phyloP scores from a whole-genome alignment of 2,888 invertebrate species.

The Neoitamus cyanurus region DNA sequence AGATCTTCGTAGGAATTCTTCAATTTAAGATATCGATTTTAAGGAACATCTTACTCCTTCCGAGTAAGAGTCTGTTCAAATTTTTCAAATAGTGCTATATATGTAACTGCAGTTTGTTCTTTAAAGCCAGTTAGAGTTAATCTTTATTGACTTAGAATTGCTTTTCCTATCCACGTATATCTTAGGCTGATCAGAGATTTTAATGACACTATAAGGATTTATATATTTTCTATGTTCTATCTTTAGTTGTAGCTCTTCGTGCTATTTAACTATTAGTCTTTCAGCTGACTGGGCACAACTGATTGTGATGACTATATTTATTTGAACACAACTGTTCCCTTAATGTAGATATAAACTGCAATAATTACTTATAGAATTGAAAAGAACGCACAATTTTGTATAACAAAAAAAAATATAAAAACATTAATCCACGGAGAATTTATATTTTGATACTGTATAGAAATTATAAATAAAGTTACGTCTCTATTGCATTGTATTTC shows the following conservation, averaged over 20 bases:
- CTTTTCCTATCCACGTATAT: neutral
- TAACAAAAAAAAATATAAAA: neutral
- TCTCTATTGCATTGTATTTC: neutral
- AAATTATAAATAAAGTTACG: slow-evolving; percentile 7
- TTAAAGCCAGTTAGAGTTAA: neutral
- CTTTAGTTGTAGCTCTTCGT: neutral
- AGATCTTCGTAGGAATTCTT: neutral
- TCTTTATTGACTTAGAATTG: neutral
- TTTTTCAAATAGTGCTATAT: neutral
- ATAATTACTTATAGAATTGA: slow-evolving; percentile 9
- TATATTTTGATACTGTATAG: slow-evolving; percentile 29
- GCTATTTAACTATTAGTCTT: neutral
- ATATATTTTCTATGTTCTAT: neutral
- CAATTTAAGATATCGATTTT: neutral
- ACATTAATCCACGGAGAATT: neutral
- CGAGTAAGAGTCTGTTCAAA: neutral
- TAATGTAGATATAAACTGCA: slow-evolving; percentile 1
- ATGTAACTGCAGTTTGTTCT: neutral
- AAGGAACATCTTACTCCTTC: neutral
- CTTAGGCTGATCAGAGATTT: neutral
- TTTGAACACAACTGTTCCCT: neutral
- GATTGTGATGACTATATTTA: slow-evolving; percentile 1
- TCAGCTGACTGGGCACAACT: neutral
- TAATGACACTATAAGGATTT: neutral
- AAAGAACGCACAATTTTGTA: slow-evolving; percentile 33